These are phyloP conservation scores for Platalea minor DNA, from an alignment of 2,797 vertebrate genomes.

Conservation along the genomic window DNA sequence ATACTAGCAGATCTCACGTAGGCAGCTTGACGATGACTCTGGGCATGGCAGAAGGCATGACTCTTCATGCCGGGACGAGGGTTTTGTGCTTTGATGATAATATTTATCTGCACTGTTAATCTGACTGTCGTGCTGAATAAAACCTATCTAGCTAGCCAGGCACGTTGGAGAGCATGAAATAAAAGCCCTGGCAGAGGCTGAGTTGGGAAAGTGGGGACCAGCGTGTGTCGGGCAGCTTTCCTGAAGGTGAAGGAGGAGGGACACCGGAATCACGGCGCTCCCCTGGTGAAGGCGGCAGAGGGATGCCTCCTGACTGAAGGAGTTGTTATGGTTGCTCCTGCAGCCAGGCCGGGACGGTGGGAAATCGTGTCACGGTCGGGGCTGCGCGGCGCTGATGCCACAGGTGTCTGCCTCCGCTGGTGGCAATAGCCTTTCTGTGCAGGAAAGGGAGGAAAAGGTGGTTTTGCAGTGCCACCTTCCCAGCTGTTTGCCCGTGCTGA, in stretches of 20 bases:
- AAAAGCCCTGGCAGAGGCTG: neutral
- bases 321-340: neutral
- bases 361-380: neutral
- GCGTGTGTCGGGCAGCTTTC: neutral
- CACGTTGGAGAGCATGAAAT: neutral
- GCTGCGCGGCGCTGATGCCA: neutral
- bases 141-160: slow-evolving; percentile 40
- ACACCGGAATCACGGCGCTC: neutral
- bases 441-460: neutral
- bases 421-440: neutral
- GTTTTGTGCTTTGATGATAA: slow-evolving; percentile 45
- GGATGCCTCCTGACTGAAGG: neutral
- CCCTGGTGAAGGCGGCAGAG: neutral
- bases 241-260: neutral
- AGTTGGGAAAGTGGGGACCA: neutral
- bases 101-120: slow-evolving; percentile 33
- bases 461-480: neutral
- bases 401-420: slow-evolving; percentile 14
- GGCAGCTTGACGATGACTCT: slow-evolving; percentile 37
- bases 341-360: neutral
- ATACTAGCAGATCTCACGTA: slow-evolving; percentile 44
- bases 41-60: slow-evolving; percentile 20
- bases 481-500: neutral
- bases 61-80: neutral
- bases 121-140: slow-evolving; percentile 11